Evolutionary conservation across 2,797 vertebrate species (phyloP).

Genomic region (Chromis chromis): DNA sequence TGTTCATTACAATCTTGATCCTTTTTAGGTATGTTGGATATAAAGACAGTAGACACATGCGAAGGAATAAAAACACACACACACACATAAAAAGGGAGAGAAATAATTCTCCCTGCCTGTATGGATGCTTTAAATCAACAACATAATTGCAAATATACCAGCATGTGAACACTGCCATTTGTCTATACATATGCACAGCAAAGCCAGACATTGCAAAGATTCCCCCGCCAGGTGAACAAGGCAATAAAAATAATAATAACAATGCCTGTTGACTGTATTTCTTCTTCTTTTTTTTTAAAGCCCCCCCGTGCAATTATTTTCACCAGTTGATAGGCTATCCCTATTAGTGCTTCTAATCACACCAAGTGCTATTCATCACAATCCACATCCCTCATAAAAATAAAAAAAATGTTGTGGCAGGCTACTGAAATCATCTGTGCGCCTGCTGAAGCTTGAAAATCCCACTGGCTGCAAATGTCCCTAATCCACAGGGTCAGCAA

Average conservation of each 20-base stretch:
- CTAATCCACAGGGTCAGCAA: conserved; percentile 52
- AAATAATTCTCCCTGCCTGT: neutral
- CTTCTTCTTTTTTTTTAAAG: neutral
- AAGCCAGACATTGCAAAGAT: neutral
- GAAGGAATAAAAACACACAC: neutral
- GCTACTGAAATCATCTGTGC: conserved; percentile 52
- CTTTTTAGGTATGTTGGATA: conserved; percentile 19
- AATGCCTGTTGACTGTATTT: neutral
- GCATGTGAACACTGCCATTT: neutral
- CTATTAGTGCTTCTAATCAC: conserved; percentile 27
- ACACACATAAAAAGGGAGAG: neutral
- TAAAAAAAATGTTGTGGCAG: conserved; percentile 58
- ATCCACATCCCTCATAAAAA: conserved; percentile 43
- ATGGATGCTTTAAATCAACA: neutral
- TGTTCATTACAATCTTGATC: conserved; percentile 38
- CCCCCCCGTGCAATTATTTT: conserved; percentile 1
- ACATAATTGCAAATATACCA: conserved; percentile 15
- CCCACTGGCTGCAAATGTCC: conserved; percentile 42
- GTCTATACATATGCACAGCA: neutral
- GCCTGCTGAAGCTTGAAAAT: conserved; percentile 38
- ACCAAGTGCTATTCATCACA: conserved; percentile 37
- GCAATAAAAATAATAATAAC: conserved; percentile 3
- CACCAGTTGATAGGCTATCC: conserved; percentile 12
- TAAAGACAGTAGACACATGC: conserved; percentile 17
- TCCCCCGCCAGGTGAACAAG: conserved; percentile 9